Conservation (phyloP, 2,797 vertebrate genomes). For the Sebastes flavidus region DNA sequence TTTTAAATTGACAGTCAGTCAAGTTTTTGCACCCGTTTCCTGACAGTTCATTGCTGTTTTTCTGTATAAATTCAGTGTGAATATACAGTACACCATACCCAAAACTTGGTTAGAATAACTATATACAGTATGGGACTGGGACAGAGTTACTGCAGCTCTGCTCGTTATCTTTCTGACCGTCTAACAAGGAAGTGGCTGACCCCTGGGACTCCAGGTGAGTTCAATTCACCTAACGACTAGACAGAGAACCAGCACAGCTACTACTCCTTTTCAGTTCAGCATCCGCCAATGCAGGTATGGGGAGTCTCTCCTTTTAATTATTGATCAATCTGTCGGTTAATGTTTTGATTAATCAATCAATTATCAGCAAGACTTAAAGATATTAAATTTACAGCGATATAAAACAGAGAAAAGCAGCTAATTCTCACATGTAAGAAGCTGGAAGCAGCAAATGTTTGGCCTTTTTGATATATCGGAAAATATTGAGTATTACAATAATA, state of each 20-base stretch:
- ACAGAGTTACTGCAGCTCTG: background rate
- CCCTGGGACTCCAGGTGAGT: background rate
- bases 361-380: too few relatives aligned
- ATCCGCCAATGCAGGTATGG: background rate
- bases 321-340: background rate
- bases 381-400: too few relatives aligned
- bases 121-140: background rate
- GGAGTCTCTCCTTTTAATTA: rapidly evolving
- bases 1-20: background rate
- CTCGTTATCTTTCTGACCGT: too few relatives aligned
- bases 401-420: too few relatives aligned
- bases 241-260: background rate
- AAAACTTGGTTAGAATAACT: background rate
- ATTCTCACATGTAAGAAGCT: too few relatives aligned
- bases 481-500: too few relatives aligned
- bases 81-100: background rate
- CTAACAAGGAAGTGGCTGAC: too few relatives aligned
- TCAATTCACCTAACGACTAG: background rate
- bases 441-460: too few relatives aligned
- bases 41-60: background rate
- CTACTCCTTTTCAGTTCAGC: background rate
- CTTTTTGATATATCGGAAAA: too few relatives aligned
- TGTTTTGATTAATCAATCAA: background rate
- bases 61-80: background rate
- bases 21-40: background rate